Percentiles rank a stretch among this genome's conserved stretches.
Conservation (phyloP, 2,113 vertebrate species). For the Herpailurus yagouaroundi region DNA sequence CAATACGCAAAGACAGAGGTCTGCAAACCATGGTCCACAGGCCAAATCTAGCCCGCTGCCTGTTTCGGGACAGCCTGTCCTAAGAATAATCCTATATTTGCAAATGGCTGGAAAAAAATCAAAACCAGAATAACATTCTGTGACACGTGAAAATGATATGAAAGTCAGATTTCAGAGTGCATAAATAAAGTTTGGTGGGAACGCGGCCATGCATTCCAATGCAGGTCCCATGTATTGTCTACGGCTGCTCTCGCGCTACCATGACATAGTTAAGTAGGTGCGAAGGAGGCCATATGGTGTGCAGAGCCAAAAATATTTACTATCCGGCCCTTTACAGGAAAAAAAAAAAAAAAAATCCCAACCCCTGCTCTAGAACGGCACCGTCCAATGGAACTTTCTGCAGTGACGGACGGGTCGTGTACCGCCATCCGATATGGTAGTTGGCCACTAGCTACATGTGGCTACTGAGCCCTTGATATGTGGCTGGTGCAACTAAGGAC, state of each 20-base stretch:
- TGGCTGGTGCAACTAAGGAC: not conserved
- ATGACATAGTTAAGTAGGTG: not conserved
- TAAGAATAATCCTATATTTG: not conserved
- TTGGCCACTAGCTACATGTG: not conserved
- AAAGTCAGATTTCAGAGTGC: not conserved
- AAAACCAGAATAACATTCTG: slow-evolving; percentile 6
- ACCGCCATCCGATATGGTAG: not conserved
- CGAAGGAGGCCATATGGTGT: not conserved
- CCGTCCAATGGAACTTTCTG: not conserved
- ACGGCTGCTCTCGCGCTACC: not conserved
- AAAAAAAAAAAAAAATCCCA: not conserved
- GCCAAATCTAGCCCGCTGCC: not conserved
- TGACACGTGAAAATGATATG: not conserved
- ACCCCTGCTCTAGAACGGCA: not conserved
- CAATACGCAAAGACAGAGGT: not conserved
- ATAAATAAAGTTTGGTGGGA: not conserved
- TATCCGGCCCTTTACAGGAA: not conserved
- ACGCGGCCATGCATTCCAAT: not conserved
- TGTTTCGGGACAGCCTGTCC: not conserved
- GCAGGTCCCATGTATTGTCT: not conserved
- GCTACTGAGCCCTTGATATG: not conserved
- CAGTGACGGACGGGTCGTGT: not conserved
- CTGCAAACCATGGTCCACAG: not conserved
- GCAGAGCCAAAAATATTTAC: not conserved
- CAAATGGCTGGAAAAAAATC: not conserved